Conservation (phyloP, 2,888 invertebrate species). For the Rhogogaster chlorosoma region DNA sequence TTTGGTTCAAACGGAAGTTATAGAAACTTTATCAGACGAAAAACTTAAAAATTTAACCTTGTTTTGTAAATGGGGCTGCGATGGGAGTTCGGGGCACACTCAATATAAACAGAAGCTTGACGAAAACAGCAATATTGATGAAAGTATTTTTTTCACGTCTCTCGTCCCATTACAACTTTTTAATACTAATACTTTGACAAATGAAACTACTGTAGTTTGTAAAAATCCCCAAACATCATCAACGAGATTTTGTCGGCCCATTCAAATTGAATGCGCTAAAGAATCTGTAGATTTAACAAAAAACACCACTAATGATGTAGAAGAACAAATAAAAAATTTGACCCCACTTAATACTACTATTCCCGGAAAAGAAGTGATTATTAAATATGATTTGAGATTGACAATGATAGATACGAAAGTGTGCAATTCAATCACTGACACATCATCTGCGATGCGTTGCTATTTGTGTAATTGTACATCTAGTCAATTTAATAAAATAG, state of each 20-base stretch:
- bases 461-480: slow-evolving; percentile 55
- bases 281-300: slow-evolving; percentile 6
- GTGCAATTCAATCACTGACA: slow-evolving; percentile 56
- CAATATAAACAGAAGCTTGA: slow-evolving; percentile 55
- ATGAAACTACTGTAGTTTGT: slow-evolving; percentile 51
- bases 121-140: slow-evolving; percentile 44
- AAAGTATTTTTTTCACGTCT: slow-evolving; percentile 52
- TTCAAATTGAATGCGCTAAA: slow-evolving; percentile 51
- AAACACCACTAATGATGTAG: slow-evolving; percentile 39
- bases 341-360: slow-evolving; percentile 43
- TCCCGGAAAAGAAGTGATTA: slow-evolving; percentile 49
- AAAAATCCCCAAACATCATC: slow-evolving; percentile 56
- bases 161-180: slow-evolving; percentile 53
- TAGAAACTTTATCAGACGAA: not conserved
- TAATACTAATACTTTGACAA: not conserved
- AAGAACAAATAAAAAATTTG: too few species aligned
- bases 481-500: slow-evolving; percentile 59
- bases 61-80: slow-evolving; percentile 54
- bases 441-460: slow-evolving; percentile 56
- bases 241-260: slow-evolving; percentile 54
- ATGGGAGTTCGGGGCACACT: slow-evolving; percentile 55
- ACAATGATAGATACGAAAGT: slow-evolving; percentile 63
- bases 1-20: not conserved
- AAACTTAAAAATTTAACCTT: slow-evolving; percentile 13
- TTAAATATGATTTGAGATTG: slow-evolving; percentile 58